Conservation (phyloP, 2,113 vertebrate species). For the Actenoides hombroni region DNA sequence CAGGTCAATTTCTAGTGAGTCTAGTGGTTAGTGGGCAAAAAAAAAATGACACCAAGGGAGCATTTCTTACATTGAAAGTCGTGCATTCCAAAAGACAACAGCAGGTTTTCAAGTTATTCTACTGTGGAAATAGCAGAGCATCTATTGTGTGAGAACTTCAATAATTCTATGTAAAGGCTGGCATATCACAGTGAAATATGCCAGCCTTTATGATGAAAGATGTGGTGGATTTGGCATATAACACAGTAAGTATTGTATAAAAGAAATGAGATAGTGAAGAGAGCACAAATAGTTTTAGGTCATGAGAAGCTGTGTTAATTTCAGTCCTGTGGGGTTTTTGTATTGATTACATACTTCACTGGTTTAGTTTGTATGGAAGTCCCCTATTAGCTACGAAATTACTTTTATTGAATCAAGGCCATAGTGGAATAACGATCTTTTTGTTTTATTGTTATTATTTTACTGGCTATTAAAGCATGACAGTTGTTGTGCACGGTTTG, state of each 20-base stretch:
- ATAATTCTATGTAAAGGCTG: background rate
- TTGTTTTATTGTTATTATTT: background rate
- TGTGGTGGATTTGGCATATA: background rate
- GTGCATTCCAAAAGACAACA: background rate
- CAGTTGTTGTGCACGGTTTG: background rate
- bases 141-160: background rate
- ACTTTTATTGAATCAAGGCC: background rate
- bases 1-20: background rate
- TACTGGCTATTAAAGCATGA: background rate
- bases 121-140: background rate
- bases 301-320: background rate
- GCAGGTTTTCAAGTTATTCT: background rate
- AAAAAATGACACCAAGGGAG: background rate
- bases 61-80: background rate
- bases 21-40: background rate
- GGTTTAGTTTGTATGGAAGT: background rate
- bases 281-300: background rate
- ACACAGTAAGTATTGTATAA: background rate
- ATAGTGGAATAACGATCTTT: background rate
- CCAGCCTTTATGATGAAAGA: background rate
- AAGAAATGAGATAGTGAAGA: background rate
- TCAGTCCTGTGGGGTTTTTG: background rate
- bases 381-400: background rate
- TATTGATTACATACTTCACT: background rate
- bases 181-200: background rate